Conservation (phyloP, 2,797 vertebrate genomes). For the Hydrophis major region DNA sequence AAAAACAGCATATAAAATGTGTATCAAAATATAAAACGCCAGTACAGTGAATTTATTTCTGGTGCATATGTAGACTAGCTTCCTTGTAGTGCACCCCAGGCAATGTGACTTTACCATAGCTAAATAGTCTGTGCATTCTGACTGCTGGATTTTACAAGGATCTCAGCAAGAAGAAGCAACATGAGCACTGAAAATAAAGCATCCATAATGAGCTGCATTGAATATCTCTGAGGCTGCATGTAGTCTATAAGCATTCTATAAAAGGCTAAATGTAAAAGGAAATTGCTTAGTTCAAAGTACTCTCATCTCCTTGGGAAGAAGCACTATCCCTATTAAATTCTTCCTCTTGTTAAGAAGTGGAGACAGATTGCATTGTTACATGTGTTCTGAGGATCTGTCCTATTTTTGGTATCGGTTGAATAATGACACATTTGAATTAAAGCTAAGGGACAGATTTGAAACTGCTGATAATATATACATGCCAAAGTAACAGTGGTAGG, state of each 20-base stretch:
- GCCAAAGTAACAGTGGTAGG: constrained; percentile 18
- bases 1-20: neutral
- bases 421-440: constrained; percentile 12
- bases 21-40: neutral
- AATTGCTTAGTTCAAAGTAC: neutral
- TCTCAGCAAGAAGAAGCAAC: neutral
- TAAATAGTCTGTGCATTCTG: neutral
- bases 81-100: neutral
- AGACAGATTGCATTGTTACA: constrained; percentile 39
- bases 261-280: neutral
- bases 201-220: neutral
- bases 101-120: neutral
- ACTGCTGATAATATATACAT: constrained; percentile 24
- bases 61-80: neutral
- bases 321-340: neutral
- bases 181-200: neutral
- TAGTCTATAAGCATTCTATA: neutral
- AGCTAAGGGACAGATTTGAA: constrained; percentile 49
- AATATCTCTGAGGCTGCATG: neutral
- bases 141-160: neutral
- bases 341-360: constrained; percentile 24
- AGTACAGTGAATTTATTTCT: neutral
- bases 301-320: neutral
- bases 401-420: constrained; percentile 23
- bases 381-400: constrained; percentile 34